A percentile compares a stretch with the other conserved stretches of the same genome.
Conservation (phyloP, 2,113 vertebrate genomes). For the Aix galericulata region DNA sequence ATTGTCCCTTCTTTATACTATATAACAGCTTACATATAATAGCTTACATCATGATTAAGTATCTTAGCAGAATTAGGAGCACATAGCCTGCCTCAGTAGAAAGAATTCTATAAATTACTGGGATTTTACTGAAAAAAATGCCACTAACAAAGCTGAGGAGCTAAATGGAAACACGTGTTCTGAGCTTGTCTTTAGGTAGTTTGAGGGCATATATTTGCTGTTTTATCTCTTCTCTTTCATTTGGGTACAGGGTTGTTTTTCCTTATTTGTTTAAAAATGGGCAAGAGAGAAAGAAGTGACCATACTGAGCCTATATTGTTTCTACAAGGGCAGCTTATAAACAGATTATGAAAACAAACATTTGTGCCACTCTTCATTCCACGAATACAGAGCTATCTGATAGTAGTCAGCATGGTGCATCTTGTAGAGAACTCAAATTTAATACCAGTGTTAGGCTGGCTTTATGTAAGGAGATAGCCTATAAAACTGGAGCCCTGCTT, state of each 20-base stretch:
- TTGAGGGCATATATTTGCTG: constrained; percentile 60
- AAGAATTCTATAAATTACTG: constrained; percentile 32
- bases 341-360: constrained; percentile 68
- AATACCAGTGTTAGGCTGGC: constrained; percentile 69
- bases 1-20: constrained; percentile 7
- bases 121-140: constrained; percentile 53
- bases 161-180: constrained; percentile 62
- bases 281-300: neutral
- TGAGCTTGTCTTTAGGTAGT: constrained; percentile 61
- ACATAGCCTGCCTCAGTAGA: constrained; percentile 33
- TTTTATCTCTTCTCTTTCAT: constrained; percentile 46
- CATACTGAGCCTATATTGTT: constrained; percentile 40
- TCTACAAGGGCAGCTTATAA: constrained; percentile 54
- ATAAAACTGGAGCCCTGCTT: constrained; percentile 80
- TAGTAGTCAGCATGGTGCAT: constrained; percentile 47
- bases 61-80: constrained; percentile 51
- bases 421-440: constrained; percentile 41
- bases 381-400: constrained; percentile 60
- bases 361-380: constrained; percentile 54
- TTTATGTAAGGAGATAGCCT: constrained; percentile 85
- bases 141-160: constrained; percentile 43
- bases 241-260: constrained; percentile 53
- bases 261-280: constrained; percentile 45
- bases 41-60: constrained; percentile 21
- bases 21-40: constrained; percentile 2